Conservation (phyloP, 2,888 invertebrate genomes). For the Zygothrica quintamaculata region DNA sequence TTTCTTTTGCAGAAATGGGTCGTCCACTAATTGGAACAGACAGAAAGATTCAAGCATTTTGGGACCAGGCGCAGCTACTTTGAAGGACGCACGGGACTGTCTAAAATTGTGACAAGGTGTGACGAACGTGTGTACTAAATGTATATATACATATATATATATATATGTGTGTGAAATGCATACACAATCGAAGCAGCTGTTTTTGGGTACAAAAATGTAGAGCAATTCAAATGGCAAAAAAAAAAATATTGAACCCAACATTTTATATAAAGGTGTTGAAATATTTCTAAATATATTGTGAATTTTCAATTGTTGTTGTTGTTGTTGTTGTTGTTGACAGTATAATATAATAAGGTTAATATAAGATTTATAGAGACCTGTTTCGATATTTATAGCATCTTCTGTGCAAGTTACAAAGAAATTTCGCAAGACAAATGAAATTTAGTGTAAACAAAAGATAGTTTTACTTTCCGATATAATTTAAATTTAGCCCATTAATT, state of each 20-base stretch:
- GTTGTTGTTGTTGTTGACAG: conserved; percentile 15
- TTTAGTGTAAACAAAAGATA: no score
- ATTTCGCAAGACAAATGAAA: no score
- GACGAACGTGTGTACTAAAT: conserved; percentile 37
- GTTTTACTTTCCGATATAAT: no score
- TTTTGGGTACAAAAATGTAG: conserved; percentile 8
- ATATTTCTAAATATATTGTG: conserved; percentile 43
- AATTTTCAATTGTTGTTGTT: conserved; percentile 27
- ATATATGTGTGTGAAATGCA: conserved; percentile 27
- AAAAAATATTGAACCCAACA: conserved; percentile 28
- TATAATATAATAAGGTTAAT: conserved; percentile 11
- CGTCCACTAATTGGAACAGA: conserved; percentile 74
- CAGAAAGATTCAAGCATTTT: conserved; percentile 23
- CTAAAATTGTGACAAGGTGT: conserved; percentile 63
- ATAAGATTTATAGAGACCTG: conserved; percentile 6
- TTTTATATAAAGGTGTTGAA: conserved; percentile 63
- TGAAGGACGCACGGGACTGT: conserved; percentile 57
- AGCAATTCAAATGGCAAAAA: not conserved
- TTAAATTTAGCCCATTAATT: no score
- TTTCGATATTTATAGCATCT: not conserved
- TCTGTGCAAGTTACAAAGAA: no score
- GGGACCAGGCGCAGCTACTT: conserved; percentile 52
- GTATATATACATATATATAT: not conserved
- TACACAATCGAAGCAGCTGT: conserved; percentile 45
- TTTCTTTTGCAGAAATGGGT: conserved; percentile 53